Percentiles rank a stretch among this genome's conserved stretches.
Evolutionary conservation across 2,797 vertebrate species (phyloP).

Genomic region (Anomalospiza imberbis): DNA sequence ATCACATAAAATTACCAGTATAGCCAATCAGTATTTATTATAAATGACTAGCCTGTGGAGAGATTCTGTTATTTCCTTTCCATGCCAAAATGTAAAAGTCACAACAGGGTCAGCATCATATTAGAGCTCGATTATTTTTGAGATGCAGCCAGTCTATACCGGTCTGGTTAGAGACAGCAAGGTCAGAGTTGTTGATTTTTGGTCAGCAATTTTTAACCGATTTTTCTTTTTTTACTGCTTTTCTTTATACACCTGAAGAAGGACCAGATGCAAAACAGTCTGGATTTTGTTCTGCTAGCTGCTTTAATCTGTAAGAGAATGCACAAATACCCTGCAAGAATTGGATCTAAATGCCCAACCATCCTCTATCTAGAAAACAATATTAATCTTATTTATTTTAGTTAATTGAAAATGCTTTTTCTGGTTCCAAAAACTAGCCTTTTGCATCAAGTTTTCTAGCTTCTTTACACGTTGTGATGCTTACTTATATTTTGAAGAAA

Average conservation of each 20-base stretch:
- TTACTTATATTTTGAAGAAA: neutral
- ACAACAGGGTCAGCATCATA: neutral
- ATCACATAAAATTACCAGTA: conserved; percentile 43
- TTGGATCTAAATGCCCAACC: neutral
- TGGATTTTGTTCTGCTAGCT: neutral
- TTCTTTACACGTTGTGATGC: neutral
- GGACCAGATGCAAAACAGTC: neutral
- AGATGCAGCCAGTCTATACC: neutral
- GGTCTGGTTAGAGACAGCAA: neutral
- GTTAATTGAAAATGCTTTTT: neutral
- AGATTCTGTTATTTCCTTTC: conserved; percentile 20
- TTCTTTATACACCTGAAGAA: neutral
- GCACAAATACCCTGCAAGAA: neutral
- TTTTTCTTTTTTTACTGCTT: neutral
- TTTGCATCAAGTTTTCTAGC: neutral
- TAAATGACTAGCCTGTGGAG: neutral
- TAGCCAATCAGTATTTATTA: conserved; percentile 28
- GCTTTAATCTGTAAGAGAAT: neutral
- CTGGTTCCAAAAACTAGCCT: neutral
- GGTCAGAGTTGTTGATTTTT: neutral
- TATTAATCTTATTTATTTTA: neutral
- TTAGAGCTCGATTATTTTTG: neutral
- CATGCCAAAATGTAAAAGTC: conserved; percentile 14
- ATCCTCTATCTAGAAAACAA: neutral
- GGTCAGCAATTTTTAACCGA: neutral